Percentiles rank a stretch among this genome's conserved stretches.
Conservation (phyloP, 2,797 vertebrate species). For the Cyprinodon diabolis region DNA sequence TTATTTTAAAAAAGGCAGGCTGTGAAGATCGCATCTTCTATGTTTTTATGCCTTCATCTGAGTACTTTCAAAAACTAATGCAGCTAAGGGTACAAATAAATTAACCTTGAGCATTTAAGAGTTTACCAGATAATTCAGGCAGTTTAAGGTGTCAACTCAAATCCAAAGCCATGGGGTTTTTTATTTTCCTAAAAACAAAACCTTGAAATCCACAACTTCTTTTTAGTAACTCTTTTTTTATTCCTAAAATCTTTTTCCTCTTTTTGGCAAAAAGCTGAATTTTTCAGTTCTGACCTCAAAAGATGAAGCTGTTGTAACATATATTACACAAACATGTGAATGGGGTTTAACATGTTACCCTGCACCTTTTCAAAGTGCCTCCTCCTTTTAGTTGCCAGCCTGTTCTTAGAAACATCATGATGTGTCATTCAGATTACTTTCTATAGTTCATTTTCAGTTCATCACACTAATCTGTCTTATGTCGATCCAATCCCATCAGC, state of each 20-base stretch:
- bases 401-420: conserved; percentile 18
- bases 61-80: not conserved
- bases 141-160: no score
- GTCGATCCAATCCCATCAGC: conserved; percentile 1
- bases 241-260: not conserved
- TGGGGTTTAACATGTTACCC: not conserved
- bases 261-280: not conserved
- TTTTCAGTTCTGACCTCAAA: not conserved
- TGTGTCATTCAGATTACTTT: conserved; percentile 21
- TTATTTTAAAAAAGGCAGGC: no score
- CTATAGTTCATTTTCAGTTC: conserved; percentile 26
- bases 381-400: conserved; percentile 6
- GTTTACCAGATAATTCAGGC: not conserved
- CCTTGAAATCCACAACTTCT: not conserved
- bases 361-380: conserved; percentile 1
- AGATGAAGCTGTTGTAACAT: not conserved
- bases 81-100: not conserved
- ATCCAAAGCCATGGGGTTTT: no score
- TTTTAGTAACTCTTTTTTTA: not conserved
- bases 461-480: conserved; percentile 32
- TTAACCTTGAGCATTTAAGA: not conserved
- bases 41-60: not conserved
- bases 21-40: no score
- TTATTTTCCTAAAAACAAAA: not conserved
- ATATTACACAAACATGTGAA: not conserved